Conservation (phyloP, 2,113 vertebrate species). For the Thomomys bottae region DNA sequence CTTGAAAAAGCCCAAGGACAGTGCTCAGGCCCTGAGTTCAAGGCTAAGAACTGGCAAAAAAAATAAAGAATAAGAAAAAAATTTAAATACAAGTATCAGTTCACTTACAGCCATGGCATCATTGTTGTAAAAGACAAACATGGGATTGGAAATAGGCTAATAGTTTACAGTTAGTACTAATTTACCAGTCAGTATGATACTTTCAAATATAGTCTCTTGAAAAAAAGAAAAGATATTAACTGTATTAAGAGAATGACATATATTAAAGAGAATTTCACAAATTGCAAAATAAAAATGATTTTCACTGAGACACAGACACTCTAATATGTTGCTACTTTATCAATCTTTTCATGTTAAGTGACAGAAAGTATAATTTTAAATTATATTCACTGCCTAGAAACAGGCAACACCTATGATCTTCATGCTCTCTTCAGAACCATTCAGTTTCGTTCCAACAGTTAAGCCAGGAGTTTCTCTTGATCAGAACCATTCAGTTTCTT, state of each 20-base stretch:
- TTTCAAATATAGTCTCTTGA: neutral
- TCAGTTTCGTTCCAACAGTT: conserved; percentile 18
- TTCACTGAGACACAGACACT: neutral
- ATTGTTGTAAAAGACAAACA: neutral
- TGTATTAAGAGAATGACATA: neutral
- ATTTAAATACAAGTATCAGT: neutral
- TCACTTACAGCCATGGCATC: neutral
- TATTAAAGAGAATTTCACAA: neutral
- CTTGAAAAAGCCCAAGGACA: no score
- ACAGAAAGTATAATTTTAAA: conserved; percentile 13
- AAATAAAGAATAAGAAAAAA: conserved; percentile 3
- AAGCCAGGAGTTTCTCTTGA: neutral
- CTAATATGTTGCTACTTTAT: neutral
- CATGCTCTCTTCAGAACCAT: conserved; percentile 11
- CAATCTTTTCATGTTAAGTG: conserved; percentile 1
- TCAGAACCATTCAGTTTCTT: conserved; percentile 1
- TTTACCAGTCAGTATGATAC: neutral
- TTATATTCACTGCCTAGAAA: conserved; percentile 53
- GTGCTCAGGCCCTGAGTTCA: no score
- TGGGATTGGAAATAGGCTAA: neutral
- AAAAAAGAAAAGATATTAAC: neutral
- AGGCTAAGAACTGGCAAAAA: no score
- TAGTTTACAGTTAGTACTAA: neutral
- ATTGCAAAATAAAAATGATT: no score
- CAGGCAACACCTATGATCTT: conserved; percentile 23